phyloP scores from a whole-genome alignment of 2,113 vertebrate genomes.

The Neolamprologus tretocephalus region DNA sequence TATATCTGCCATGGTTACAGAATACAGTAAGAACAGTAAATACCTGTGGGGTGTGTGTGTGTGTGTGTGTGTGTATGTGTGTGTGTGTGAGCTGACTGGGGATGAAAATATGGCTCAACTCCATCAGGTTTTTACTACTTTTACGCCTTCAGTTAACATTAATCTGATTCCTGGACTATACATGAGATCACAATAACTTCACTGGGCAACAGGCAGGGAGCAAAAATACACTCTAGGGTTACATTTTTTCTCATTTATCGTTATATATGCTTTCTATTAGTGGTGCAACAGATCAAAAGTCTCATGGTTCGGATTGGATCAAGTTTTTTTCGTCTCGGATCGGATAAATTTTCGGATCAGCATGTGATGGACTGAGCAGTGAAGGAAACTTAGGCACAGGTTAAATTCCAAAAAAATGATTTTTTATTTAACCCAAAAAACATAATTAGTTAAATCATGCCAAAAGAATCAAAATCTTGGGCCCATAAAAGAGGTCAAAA shows the following conservation, averaged over 20 bases:
- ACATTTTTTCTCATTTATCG: neutral
- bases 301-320: too few relatives aligned
- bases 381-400: too few relatives aligned
- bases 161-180: neutral
- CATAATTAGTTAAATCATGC: too few relatives aligned
- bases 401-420: too few relatives aligned
- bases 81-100: neutral
- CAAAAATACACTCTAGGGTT: neutral
- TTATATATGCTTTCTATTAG: neutral
- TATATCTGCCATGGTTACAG: neutral
- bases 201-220: neutral
- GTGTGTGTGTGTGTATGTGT: too few relatives aligned
- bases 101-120: neutral
- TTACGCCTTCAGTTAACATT: neutral
- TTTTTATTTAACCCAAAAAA: too few relatives aligned
- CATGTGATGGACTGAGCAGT: too few relatives aligned
- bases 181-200: neutral
- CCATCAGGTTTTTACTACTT: neutral
- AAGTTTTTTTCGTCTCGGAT: fast-evolving
- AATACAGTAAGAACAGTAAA: neutral
- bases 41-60: neutral
- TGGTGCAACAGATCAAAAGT: neutral
- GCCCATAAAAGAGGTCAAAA: too few relatives aligned
- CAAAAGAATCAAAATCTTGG: too few relatives aligned
- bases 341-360: fast-evolving